phyloP scores from a whole-genome alignment of 2,888 invertebrate genomes.

The Subacronicta megacephala region DNA sequence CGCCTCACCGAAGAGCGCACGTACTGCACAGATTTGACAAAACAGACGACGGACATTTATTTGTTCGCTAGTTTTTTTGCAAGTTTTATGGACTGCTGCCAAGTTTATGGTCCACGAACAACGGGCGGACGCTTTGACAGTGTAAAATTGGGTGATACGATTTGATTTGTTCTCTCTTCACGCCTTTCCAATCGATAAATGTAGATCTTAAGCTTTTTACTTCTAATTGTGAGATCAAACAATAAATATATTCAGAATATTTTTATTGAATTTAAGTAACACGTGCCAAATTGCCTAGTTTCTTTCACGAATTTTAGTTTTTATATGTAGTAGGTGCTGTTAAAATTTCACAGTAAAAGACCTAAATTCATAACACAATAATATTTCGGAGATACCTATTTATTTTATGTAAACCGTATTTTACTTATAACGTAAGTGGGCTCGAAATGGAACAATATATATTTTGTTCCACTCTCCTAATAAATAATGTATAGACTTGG shows the following conservation, averaged over 20 bases:
- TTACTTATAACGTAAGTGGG: slow-evolving; percentile 26
- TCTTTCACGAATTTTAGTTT: too few species aligned
- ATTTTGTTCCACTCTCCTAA: slow-evolving; percentile 36
- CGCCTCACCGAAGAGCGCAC: slow-evolving; percentile 72
- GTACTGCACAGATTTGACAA: slow-evolving; percentile 88
- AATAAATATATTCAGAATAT: too few species aligned
- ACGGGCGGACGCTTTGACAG: slow-evolving; percentile 76
- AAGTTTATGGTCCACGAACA: slow-evolving; percentile 83
- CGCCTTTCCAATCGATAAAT: slow-evolving; percentile 40
- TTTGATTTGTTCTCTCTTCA: slow-evolving; percentile 67
- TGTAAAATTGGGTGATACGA: slow-evolving; percentile 72
- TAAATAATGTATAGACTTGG: slow-evolving; percentile 40
- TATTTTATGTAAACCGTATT: slow-evolving; percentile 18
- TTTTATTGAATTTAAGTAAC: too few species aligned
- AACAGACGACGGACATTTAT: slow-evolving; percentile 88
- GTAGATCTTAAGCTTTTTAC: slow-evolving; percentile 7
- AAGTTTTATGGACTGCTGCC: slow-evolving; percentile 87
- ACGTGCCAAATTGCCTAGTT: too few species aligned
- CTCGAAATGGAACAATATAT: slow-evolving; percentile 35
- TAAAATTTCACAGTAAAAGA: neutral
- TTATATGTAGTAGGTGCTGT: too few species aligned
- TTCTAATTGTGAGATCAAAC: neutral
- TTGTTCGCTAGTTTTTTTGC: slow-evolving; percentile 85
- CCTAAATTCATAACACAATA: neutral
- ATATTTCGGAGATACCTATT: neutral